Conservation (phyloP, 2,113 vertebrate species). For the Miniopterus natalensis region DNA sequence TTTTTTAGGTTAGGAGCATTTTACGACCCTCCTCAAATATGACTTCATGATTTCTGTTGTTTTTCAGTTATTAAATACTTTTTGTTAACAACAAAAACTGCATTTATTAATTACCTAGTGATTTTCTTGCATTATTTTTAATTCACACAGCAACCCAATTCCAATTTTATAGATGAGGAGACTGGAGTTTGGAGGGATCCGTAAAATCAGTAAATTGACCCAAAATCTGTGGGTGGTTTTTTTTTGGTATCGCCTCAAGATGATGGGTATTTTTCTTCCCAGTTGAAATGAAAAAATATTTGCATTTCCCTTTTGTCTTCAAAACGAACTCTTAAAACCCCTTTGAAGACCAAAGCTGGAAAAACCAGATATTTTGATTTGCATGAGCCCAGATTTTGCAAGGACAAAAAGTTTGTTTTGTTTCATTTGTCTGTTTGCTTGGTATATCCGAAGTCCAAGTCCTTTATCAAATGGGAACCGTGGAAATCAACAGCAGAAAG, state of each 20-base stretch:
- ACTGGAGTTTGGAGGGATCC: not conserved
- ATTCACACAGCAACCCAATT: not conserved
- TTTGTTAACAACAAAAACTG: not conserved
- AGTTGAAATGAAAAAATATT: slow-evolving; percentile 28
- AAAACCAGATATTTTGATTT: not conserved
- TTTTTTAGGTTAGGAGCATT: not conserved
- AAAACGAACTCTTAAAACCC: not conserved
- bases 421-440: not conserved
- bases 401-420: not conserved
- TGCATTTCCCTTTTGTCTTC: slow-evolving; percentile 12
- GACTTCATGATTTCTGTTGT: slow-evolving; percentile 5
- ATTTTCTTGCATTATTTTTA: not conserved
- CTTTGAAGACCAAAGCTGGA: not conserved
- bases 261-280: not conserved
- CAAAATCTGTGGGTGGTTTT: not conserved
- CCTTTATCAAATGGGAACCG: not conserved
- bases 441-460: not conserved
- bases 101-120: not conserved
- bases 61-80: not conserved
- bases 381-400: not conserved
- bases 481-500: not conserved
- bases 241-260: not conserved
- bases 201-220: not conserved
- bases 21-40: not conserved
- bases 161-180: not conserved